Conservation (phyloP, 2,888 invertebrate species). For the Diploptera punctata region DNA sequence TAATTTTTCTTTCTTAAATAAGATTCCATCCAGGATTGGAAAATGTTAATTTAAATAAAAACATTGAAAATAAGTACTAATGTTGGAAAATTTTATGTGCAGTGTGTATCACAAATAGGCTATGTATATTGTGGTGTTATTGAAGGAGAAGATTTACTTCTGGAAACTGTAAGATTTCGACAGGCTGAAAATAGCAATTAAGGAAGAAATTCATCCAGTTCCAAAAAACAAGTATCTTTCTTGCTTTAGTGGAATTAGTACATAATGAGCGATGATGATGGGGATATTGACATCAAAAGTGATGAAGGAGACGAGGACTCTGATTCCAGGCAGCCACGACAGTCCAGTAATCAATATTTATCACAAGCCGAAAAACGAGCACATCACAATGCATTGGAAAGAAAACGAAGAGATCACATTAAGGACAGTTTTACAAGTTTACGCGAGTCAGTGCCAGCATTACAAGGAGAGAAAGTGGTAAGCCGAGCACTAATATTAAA, state of each 20-base stretch:
- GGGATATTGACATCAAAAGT: conserved; percentile 25
- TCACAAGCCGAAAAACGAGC: conserved; percentile 92
- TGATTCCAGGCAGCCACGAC: conserved; percentile 33
- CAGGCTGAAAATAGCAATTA: too few species aligned
- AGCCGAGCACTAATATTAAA: conserved; percentile 97
- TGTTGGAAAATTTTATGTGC: too few species aligned
- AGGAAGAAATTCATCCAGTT: too few species aligned
- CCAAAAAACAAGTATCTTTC: neutral
- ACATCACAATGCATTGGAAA: conserved; percentile 97
- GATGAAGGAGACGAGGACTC: conserved; percentile 32
- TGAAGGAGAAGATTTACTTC: too few species aligned
- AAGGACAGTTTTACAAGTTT: conserved; percentile 97
- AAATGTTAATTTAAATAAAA: too few species aligned
- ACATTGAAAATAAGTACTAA: too few species aligned
- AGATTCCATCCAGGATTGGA: too few species aligned
- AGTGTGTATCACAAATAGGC: too few species aligned
- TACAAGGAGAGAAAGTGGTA: conserved; percentile 95
- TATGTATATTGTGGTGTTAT: too few species aligned
- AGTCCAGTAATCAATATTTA: conserved; percentile 35
- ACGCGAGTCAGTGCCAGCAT: conserved; percentile 91
- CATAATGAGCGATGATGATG: conserved; percentile 16
- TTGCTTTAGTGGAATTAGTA: neutral
- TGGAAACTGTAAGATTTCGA: too few species aligned
- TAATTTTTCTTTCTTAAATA: too few species aligned
- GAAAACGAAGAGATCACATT: conserved; percentile 97